Evolutionary conservation across 30 jellyfish, hydroid and myxozoan genomes (phyloP).

Genomic region (Aurelia aurita): DNA sequence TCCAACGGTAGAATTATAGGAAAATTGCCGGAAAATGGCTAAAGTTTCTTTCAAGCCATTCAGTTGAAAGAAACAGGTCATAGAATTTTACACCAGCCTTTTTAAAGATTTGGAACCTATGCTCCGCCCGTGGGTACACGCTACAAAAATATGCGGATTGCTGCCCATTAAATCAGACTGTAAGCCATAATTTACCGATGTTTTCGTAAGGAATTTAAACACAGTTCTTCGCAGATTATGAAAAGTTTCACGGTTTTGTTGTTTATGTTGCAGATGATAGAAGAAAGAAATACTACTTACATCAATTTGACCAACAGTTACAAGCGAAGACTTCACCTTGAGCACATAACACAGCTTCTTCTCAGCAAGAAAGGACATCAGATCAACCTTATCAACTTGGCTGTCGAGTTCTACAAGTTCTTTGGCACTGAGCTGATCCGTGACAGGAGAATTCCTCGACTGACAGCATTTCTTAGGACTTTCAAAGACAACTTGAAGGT

Average conservation of each 20-base stretch:
- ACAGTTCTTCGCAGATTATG: not conserved
- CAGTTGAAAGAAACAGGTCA: no score
- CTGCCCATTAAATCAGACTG: no score
- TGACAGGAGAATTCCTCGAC: not conserved
- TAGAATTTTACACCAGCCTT: no score
- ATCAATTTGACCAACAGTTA: not conserved
- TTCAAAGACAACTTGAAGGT: conserved; percentile 13
- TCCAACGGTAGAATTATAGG: no score
- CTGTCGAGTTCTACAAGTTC: conserved; percentile 27
- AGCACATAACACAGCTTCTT: not conserved
- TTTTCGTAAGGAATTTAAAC: no score
- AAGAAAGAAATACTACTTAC: not conserved
- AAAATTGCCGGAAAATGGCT: no score
- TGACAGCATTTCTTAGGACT: not conserved
- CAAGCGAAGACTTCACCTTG: not conserved
- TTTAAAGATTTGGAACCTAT: no score
- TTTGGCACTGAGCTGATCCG: not conserved
- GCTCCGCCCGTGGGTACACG: no score
- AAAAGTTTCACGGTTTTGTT: not conserved
- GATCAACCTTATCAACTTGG: not conserved
- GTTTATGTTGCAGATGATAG: not conserved
- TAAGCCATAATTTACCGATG: no score
- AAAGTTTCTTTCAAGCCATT: no score
- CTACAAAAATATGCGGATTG: no score
- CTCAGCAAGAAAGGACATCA: not conserved